These are phyloP conservation scores for Aphodius sticticus DNA, from an alignment of 2,888 invertebrate genomes.

Conservation along the genomic window DNA sequence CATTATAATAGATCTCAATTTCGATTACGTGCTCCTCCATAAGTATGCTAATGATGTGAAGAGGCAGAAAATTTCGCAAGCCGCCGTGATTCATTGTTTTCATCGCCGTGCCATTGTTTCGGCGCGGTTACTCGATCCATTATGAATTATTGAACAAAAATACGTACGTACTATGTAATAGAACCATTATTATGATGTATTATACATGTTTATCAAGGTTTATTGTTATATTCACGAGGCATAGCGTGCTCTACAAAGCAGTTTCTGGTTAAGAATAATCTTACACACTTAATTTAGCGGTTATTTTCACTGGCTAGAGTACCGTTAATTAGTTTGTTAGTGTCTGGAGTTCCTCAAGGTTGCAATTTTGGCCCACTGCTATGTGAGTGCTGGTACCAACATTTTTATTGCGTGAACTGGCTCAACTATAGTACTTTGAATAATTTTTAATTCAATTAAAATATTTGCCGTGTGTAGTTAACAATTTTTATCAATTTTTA, in stretches of 20 bases:
- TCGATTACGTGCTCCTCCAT: conserved; percentile 9
- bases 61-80: not conserved
- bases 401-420: too few relatives aligned
- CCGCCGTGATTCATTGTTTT: not conserved
- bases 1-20: conserved; percentile 25
- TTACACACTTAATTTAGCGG: too few relatives aligned
- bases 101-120: not conserved
- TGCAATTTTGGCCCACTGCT: too few relatives aligned
- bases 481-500: too few relatives aligned
- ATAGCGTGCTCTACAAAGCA: not conserved
- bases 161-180: not conserved
- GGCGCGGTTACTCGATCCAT: not conserved
- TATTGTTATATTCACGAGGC: not conserved
- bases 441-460: too few relatives aligned
- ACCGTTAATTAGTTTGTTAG: too few relatives aligned
- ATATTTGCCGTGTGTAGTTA: too few relatives aligned
- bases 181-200: not conserved
- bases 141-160: not conserved
- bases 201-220: not conserved
- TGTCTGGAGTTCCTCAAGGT: too few relatives aligned
- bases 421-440: too few relatives aligned
- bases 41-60: conserved; percentile 19
- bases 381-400: too few relatives aligned
- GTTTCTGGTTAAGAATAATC: too few relatives aligned
- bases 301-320: too few relatives aligned